Evolutionary conservation across 2,888 invertebrate species (phyloP), one percentile per base, ranked within the genome.

Genomic region (Xanthorhoe spadicearia): DNA sequence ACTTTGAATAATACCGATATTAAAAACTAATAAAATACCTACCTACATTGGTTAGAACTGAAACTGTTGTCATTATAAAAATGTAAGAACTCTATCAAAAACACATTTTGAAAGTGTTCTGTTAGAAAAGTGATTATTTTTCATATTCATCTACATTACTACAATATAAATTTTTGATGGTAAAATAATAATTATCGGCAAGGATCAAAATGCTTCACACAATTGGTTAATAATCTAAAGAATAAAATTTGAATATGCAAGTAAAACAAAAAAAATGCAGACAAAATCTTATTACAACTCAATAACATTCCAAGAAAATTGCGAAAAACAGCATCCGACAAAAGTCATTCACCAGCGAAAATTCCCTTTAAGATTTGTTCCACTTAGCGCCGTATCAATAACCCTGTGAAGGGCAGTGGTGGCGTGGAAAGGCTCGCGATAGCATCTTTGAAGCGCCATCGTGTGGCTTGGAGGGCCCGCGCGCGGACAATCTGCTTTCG

Each of bases 401-500:
- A 82, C 86, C 85, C 74, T 84, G 83, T 66, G 67, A 76, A 81
- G 78, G 75, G 81, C 80, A 78, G 75, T 78, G 74, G 77, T 70
- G 85, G 85, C 89, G 80, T 80, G 82, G 84, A 89, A 89, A 89
- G 90, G 82, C 84, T 75, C 57, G 18, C 66, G 88, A 89, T 90
- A 86, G 66, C 67, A 89, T 89, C 90, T 55, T 28, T 70, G 70
- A 72, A 87, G 87, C 68, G 78, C 68, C 85, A 82, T 85, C 83
- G 74, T 66, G 60, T 71, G 49, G 66, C 61, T 69, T 60, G 69
- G 77, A 87, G 87, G 55, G 85, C 64, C 70, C 70, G 85, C 76
- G 87, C 90, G 90, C 89, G 90, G 86, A 80, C 86, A 90, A 90
- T 90, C 91, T 89, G 83, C 77, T 77, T 90, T 81, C 77, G 74